Evolutionary conservation across 2,113 vertebrate genomes (phyloP).

Genomic region (Galbula dea): DNA sequence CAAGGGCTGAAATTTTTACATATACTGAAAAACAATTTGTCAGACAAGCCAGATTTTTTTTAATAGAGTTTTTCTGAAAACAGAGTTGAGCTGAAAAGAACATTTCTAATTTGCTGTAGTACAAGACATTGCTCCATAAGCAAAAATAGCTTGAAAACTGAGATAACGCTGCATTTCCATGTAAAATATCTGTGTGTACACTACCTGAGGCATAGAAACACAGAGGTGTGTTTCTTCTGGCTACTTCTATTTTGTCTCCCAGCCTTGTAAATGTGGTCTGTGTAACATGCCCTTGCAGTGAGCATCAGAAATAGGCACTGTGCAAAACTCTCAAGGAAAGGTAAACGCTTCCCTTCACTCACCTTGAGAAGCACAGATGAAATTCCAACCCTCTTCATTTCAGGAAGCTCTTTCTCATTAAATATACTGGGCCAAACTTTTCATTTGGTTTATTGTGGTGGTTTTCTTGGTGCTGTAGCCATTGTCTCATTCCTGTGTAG

Average conservation of each 20-base stretch:
- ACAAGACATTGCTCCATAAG: neutral
- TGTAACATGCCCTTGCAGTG: neutral
- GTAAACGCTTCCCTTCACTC: slow-evolving; percentile 3
- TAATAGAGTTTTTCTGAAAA: too few relatives aligned
- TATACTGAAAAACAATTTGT: neutral
- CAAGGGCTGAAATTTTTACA: neutral
- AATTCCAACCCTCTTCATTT: neutral
- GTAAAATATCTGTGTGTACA: neutral
- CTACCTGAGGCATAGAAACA: neutral
- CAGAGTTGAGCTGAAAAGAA: neutral
- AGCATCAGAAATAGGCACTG: neutral
- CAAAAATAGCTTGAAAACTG: neutral
- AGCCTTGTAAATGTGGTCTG: neutral
- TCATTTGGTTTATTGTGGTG: neutral
- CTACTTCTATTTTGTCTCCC: neutral
- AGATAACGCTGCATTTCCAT: neutral
- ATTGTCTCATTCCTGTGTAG: neutral
- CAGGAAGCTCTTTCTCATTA: neutral
- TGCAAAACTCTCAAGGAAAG: neutral
- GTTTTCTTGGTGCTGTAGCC: neutral
- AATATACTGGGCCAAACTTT: neutral
- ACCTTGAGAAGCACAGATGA: neutral
- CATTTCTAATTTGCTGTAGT: neutral
- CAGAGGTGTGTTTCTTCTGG: neutral
- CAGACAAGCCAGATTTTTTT: too few relatives aligned